A percentile compares a stretch with the other conserved stretches of the same genome.
These are phyloP conservation scores for Ahaetulla prasina DNA, from an alignment of 2,113 vertebrate species.

Conservation along the genomic window DNA sequence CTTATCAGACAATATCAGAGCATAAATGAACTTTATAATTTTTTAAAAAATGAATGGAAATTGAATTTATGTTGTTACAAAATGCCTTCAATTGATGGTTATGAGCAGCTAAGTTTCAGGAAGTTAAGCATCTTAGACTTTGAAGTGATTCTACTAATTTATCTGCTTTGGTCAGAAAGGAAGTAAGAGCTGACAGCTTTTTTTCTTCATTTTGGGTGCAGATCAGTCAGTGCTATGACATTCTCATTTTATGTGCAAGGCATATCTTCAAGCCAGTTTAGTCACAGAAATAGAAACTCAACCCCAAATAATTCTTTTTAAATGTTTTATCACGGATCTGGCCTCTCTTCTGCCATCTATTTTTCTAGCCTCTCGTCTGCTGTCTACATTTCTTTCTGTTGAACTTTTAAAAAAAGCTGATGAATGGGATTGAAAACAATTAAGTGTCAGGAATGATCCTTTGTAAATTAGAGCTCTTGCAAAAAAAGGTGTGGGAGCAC, in stretches of 20 bases:
- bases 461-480: neutral
- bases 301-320: constrained; percentile 46
- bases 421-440: neutral
- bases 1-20: neutral
- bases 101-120: neutral
- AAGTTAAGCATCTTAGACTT: neutral
- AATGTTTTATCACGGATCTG: constrained; percentile 45
- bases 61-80: neutral
- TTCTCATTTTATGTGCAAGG: constrained; percentile 44
- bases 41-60: neutral
- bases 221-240: constrained; percentile 42
- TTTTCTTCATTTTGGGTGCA: constrained; percentile 32
- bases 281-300: constrained; percentile 49
- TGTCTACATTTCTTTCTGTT: neutral
- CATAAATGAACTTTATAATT: neutral
- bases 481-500: neutral
- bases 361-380: neutral
- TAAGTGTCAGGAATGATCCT: neutral
- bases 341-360: neutral
- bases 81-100: neutral
- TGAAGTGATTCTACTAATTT: neutral
- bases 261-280: constrained; percentile 47
- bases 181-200: neutral
- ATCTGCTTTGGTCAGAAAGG: neutral
- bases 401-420: neutral